Evolutionary conservation across 2,888 invertebrate species (phyloP), one percentile per base, ranked within the genome.

Genomic region (Epistrophe eligans): DNA sequence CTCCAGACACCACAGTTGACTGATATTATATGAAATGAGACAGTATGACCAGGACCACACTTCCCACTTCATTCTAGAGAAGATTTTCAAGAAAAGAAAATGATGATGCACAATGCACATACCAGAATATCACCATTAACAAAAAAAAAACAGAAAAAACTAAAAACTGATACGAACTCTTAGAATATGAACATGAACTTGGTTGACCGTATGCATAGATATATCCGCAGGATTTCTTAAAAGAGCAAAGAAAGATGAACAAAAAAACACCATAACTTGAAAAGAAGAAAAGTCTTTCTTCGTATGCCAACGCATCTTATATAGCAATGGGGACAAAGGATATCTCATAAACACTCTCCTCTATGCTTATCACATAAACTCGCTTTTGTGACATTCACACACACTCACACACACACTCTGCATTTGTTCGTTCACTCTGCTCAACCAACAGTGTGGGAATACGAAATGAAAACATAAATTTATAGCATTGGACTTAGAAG

Each of bases 261-360:
- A 52, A 43, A 66, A 58, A 48, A n/a, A 10, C n/a, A 28, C 28
- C 43, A 52, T 32, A 50, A 67, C 43, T 77, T 35, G 32, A 70
- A 72, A 66, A 48, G 24, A 67, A 66, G 57, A 70, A 77, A 62
- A 62, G 60, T 81, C 32, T 52, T 76, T 77, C 50, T 82, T 77
- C 71, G 66, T 66, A 79, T 84, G 74, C 71, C 28, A 28, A 15
- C 15, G 35, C 32, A 4, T 7, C 32, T 7, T 9, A n/a, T 28
- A 35, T 7, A 28, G 74, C 50, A 72, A 72, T 72, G 85, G 52
- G 52, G 81, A 81, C 79, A 87, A 83, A 79, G 87, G 79, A 87
- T 83, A 79, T 87, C 71, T 83, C 76, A 87, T 87, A 82, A 84
- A 79, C 87, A 87, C 87, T 82, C 66, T 82, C 66, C 66, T 76